Evolutionary conservation across 2,113 vertebrate genomes (phyloP), one percentile per base, ranked within the genome.

Genomic region (Recurvirostra avosetta): DNA sequence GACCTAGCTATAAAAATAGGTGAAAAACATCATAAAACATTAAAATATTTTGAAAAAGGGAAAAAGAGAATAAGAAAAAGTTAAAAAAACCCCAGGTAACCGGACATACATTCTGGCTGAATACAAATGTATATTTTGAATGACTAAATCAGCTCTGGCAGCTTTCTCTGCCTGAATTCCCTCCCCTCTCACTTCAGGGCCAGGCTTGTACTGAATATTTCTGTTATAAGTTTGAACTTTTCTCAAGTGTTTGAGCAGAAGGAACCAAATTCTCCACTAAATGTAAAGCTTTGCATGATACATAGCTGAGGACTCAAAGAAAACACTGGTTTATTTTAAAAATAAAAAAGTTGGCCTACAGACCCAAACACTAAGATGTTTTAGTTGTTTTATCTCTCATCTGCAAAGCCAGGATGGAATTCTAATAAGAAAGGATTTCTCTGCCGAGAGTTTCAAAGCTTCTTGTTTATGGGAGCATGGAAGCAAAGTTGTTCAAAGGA

Each of bases 391-490:
- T 73, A 36, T 38, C 78, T 88, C 67, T 93, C 71, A 94, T 86
- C 95, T 94, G 41, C 26, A 90, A 47, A 88, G 74, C 63, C 55
- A 45, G 77, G 29, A 53, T 47, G 45, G 78, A 95, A 95, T 96
- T 70, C 71, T 92, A 82, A 90, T 62, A 55, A 80, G 58, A 83
- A 83, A 61, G 32, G 22, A 62, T 58, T 93, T 96, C 55, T 94
- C 70, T 75, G 12, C 41, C 5, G 38, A 83, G 53, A 14, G 32
- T 86, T 96, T 90, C 53, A 90, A 76, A 92, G 85, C 50, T 63
- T 90, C 45, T 91, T 93, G 19, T 87, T 93, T 90, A 72, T 53
- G 36, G 70, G 30, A 56, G 27, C 36, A 58, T 32, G 49, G 85
- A 88, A 94, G 32, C 22, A 66, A 94, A 86, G 66, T 8, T 62